Evolutionary conservation across 2,888 invertebrate species (phyloP).

Genomic region (Itoplectis maculator): DNA sequence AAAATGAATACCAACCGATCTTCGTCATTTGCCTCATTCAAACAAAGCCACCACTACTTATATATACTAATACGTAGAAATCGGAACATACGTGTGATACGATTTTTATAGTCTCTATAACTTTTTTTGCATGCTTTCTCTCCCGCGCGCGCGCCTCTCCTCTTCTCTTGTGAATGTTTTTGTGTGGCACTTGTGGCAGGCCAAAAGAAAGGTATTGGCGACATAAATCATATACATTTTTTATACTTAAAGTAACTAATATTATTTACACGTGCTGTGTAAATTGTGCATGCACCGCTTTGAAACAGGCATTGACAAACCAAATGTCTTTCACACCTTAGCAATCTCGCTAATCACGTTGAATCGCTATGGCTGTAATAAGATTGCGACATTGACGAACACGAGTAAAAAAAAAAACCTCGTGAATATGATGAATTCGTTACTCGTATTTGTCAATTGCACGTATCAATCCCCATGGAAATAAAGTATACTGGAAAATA

Average conservation of each 20-base stretch:
- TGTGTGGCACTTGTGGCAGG: conserved; percentile 90
- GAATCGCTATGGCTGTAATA: background rate
- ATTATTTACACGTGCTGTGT: conserved; percentile 17
- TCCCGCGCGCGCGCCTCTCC: conserved; percentile 87
- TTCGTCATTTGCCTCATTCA: background rate
- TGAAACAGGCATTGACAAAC: background rate
- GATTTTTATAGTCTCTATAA: conserved; percentile 82
- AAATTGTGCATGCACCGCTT: conserved; percentile 32
- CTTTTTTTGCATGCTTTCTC: conserved; percentile 88
- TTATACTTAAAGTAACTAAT: conserved; percentile 75
- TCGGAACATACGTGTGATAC: conserved; percentile 73
- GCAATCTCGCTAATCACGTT: background rate
- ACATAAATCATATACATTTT: conserved; percentile 82
- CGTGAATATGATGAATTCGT: background rate
- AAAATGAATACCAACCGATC: background rate
- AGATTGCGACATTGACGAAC: background rate
- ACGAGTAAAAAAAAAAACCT: background rate
- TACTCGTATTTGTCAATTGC: background rate
- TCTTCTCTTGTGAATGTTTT: conserved; percentile 90
- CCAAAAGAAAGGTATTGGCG: conserved; percentile 88
- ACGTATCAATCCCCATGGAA: too few relatives aligned
- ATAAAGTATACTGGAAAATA: too few relatives aligned
- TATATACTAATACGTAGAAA: conserved; percentile 57
- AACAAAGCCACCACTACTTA: background rate
- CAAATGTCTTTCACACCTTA: conserved; percentile 2